Base-by-base conservation (phyloP, 2,888 invertebrate species). In the Idaea aversata region DNA sequence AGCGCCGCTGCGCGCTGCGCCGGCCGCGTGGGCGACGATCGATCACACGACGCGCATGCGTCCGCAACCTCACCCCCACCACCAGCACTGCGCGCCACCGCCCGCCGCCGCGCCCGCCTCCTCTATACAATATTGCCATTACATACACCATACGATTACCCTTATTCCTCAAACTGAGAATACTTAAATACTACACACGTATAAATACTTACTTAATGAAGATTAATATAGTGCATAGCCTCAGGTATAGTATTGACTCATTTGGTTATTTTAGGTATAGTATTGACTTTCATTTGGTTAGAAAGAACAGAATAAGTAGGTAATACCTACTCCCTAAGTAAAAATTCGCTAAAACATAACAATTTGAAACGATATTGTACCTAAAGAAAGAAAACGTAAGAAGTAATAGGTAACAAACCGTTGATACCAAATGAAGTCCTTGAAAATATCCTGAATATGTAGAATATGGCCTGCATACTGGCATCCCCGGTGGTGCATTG, bases 21-120 rank as follows among this genome's bases (percentile, higher is more conserved):
- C 71, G 72, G 84, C 86, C 84, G 83, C 82, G 86, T 86, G 88
- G 84, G 86, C 83, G 87, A 89, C 91, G 88, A 86, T 84, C 59
- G 34, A 78, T 71, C 78, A 73, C 85, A 89, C 88, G 85, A 77
- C 75, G 73, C 77, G 71, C 79, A 80, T 86, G 88, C 70, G 77
- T 60, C 34, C 61, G 57, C 86, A 83, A 82, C 70, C 73, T 69
- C 62, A 57, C 75, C 84, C 87, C 87, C 65, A 59, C 64, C 10
- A 69, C 71, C 69, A 25, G 25, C 25, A 25, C 70, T 76, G 74
- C 70, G 59, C 67, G 57, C 59, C 10, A 62, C 72, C 71, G 72
- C 66, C 67, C 62, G 63, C 64, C 69, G 71, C 72, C 73, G 72
- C 67, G 59, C 57, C 62, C 38, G 63, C 47, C 62, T 60, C 16